A percentile compares a stretch with the other conserved stretches of the same genome.
These are phyloP conservation scores for Coluber constrictor DNA, from an alignment of 2,797 vertebrate genomes.

Conservation along the genomic window DNA sequence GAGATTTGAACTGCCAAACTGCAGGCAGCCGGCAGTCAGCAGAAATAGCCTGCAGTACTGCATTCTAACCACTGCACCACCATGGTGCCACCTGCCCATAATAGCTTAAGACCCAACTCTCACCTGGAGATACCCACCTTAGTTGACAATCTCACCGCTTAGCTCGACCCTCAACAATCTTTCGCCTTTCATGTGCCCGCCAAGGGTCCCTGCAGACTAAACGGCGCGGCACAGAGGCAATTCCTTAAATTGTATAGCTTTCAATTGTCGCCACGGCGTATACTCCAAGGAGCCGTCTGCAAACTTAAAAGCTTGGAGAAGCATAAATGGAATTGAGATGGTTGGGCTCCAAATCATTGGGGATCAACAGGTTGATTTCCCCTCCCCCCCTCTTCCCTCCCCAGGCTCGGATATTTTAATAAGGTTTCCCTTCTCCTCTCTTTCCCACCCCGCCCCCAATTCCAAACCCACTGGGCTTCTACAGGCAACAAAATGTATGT, in stretches of 20 bases:
- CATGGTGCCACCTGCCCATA: background rate
- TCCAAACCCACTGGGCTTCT: slow-evolving; percentile 32
- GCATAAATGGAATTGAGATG: slow-evolving; percentile 20
- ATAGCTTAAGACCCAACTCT: background rate
- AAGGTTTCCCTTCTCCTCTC: background rate
- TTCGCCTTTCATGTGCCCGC: background rate
- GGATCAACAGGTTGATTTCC: background rate
- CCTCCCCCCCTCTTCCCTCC: rapidly evolving
- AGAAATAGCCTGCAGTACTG: no score
- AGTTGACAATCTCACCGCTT: no score
- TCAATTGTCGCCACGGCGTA: background rate
- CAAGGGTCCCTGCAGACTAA: background rate
- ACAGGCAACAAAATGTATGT: background rate
- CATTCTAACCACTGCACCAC: no score
- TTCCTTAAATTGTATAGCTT: slow-evolving; percentile 32
- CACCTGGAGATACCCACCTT: background rate
- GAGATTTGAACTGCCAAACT: no score
- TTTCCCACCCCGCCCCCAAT: background rate
- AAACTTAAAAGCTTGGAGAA: background rate
- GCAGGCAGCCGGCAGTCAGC: no score
- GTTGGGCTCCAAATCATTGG: background rate
- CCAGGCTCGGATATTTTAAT: background rate
- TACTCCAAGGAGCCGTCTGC: background rate
- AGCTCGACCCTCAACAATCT: background rate
- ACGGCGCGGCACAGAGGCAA: rapidly evolving